Conservation (phyloP, 2,113 vertebrate genomes). For the Fukomys damarensis region DNA sequence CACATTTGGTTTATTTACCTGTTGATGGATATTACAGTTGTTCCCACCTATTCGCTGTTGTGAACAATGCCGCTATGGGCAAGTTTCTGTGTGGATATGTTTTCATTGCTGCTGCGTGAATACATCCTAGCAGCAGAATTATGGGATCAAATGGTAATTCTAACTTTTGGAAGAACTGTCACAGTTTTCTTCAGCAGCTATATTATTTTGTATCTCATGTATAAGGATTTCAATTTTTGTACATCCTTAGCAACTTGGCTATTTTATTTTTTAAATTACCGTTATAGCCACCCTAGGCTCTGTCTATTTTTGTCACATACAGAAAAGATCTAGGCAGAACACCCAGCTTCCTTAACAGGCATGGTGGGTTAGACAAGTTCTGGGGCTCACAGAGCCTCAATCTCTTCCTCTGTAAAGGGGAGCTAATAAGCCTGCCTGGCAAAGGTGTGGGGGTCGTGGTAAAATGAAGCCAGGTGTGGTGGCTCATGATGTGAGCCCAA, state of each 20-base stretch:
- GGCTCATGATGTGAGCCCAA: not conserved
- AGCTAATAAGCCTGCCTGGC: not conserved
- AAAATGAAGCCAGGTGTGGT: not conserved
- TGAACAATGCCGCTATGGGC: not conserved
- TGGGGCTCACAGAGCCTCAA: not conserved
- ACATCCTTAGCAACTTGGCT: not conserved
- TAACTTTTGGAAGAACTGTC: not conserved
- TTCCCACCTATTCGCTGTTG: not conserved
- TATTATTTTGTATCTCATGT: not conserved
- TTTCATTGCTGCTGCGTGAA: not conserved
- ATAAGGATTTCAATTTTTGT: not conserved
- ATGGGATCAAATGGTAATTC: not conserved
- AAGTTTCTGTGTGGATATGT: not conserved
- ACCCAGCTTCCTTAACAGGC: not conserved
- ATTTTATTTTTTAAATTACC: not conserved
- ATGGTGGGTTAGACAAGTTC: not conserved
- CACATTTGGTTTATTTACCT: not conserved
- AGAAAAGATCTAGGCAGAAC: not conserved
- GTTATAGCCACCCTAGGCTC: not conserved
- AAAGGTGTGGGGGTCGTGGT: not conserved
- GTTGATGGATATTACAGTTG: not conserved
- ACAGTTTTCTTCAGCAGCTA: not conserved
- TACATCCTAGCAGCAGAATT: not conserved
- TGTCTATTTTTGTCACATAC: slow-evolving; percentile 14
- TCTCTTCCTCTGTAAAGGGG: slow-evolving; percentile 45